Percentiles rank a stretch among this genome's conserved stretches.
These are phyloP conservation scores for Adelphocoris suturalis DNA, from an alignment of 2,888 invertebrate species.

Conservation along the genomic window DNA sequence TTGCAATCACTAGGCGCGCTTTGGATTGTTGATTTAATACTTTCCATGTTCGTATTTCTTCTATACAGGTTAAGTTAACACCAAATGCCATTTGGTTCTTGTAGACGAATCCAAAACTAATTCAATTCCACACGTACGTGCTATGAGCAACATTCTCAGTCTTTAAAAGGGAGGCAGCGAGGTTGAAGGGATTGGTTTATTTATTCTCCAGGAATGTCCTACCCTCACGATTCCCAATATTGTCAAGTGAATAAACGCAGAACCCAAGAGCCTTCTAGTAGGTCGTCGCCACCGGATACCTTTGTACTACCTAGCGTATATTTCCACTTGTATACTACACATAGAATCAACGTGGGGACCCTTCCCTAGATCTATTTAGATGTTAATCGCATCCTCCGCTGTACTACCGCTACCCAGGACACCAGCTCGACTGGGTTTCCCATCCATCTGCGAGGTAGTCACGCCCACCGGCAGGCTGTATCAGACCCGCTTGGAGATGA, in stretches of 20 bases:
- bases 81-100: too few relatives aligned
- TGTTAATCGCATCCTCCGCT: not conserved
- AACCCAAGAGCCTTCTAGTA: not conserved
- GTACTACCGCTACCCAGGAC: not conserved
- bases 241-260: conserved; percentile 25
- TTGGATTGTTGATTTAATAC: too few relatives aligned
- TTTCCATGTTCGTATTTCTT: too few relatives aligned
- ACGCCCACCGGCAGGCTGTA: conserved; percentile 28
- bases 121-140: not conserved
- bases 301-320: conserved; percentile 18
- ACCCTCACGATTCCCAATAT: conserved; percentile 18
- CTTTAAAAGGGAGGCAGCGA: not conserved
- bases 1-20: too few relatives aligned
- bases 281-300: not conserved
- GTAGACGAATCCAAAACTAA: not conserved
- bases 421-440: not conserved
- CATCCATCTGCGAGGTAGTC: conserved; percentile 35
- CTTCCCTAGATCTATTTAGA: conserved; percentile 53
- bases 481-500: conserved; percentile 29
- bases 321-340: conserved; percentile 14
- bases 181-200: not conserved
- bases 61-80: too few relatives aligned
- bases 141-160: not conserved
- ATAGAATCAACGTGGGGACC: conserved; percentile 5
- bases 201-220: not conserved